Base-by-base conservation (phyloP, 2,113 vertebrate species). In the Scatophagus argus region DNA sequence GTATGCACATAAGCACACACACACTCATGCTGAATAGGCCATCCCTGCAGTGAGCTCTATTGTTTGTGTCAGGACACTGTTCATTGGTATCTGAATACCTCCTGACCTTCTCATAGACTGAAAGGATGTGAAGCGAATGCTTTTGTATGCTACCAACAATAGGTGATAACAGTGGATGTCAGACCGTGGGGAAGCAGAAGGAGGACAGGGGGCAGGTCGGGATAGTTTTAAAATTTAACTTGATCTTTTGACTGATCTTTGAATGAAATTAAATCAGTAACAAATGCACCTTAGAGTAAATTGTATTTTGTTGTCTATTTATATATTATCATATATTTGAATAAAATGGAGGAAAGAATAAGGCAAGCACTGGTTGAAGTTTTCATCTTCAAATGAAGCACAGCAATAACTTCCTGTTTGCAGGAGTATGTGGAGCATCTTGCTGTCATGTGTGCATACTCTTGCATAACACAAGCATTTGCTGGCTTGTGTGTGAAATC, bases 31-130 rank as follows among this genome's bases (percentile, higher is more conserved):
- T 34, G 64, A 80, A 44, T 32, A 44, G 77, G 56, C 64, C 72
- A 39, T 56, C 65, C 62, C 63, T 80, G 76, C 77, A 67, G 54
- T 73, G 70, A 67, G 81, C 81, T 81, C 70, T 58, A 83, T 87
- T 87, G 84, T 89, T 72, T 82, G 74, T 77, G 79, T 86, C 73
- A 60, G 77, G 79, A 84, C 83, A 88, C 87, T 89, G 86, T 87
- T 90, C 55, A 73, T 79, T 84, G 71, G 81, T 83, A 69, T 87
- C 77, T 87, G 81, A 90, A 91, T 88, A 83, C 79, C 52, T 83
- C 68, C 74, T 88, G 88, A 93, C 90, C 90, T 91, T 89, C 89
- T 79, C 59, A 65, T 41, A 67, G 61, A 63, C 71, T 87, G 78
- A 81, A 84, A 87, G 83, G 88, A 88, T 89, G 83, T 78, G 83